Evolutionary conservation across 2,113 vertebrate species (phyloP), one percentile per base, ranked within the genome.

Genomic region (Mesitornis unicolor): DNA sequence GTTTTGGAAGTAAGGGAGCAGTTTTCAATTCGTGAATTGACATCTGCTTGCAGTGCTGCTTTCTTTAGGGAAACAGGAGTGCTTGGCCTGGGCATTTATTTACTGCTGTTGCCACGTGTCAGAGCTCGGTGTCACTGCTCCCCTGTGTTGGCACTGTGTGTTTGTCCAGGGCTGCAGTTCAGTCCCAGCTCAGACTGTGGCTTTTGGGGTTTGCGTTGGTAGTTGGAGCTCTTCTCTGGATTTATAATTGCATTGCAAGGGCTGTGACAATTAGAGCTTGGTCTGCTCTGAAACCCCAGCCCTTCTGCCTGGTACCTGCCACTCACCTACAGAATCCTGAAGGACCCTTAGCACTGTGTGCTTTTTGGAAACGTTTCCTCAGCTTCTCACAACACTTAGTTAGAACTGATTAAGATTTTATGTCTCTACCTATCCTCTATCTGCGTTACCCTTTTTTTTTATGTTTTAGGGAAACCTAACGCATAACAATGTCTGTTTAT

Each of bases 401-500:
- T 81, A 92, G 38, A 8, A 3, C 48, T 84, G 71, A 68, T 83
- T 25, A 87, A 68, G 20, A 64, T 90, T 87, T 67, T 82, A 40
- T 5, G 2, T 45, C 33, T 82, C 69, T 48, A 56, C 69, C 53
- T 93, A 3, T 90, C 28, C 54, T 19, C 17, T 42, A 11, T 36
- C 79, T 85, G 33, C 82, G n/a, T n/a, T 57, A 47, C 43, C 71
- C 29, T 74, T n/a, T 84, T 75, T 68, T 20, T 95, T 61, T 84
- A 28, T 74, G 6, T 76, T 84, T 40, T 94, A 99, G 99, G 99
- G 99, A 47, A 99, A 99, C 87, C 98, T 99, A 8, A 99, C 99
- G 2, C 99, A 99, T 98, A 99, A 99, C 98, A 99, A 99, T 9
- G 97, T 99, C 76, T 99, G 99, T 94, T 89, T 99, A 38, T 99